A percentile compares a stretch with the other conserved stretches of the same genome.
phyloP scores from a whole-genome alignment of 2,113 vertebrate genomes.

The Lagenorhynchus albirostris region DNA sequence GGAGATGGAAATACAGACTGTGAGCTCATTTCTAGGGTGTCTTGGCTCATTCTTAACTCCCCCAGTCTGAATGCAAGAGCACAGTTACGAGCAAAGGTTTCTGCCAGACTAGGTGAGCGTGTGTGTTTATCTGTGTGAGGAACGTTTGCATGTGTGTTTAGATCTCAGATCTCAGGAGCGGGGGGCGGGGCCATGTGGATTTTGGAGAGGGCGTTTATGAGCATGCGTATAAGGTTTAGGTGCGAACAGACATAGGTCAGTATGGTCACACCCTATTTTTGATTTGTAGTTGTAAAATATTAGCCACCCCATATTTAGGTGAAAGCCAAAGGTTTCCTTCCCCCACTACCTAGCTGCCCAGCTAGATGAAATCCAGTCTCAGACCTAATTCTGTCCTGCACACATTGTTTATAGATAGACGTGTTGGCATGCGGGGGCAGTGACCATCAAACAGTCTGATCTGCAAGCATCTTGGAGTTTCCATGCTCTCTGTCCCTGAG shows the following conservation, averaged over 20 bases:
- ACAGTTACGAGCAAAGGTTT: not conserved
- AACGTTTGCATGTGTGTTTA: not conserved
- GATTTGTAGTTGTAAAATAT: not conserved
- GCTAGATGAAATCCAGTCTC: not conserved
- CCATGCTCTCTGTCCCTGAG: not conserved
- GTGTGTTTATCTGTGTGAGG: not conserved
- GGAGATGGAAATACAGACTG: conserved; percentile 41
- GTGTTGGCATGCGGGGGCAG: not conserved
- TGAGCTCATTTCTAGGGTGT: not conserved
- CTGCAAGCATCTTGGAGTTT: not conserved
- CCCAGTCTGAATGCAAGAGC: not conserved
- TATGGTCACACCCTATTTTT: not conserved
- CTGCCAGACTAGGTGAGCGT: not conserved
- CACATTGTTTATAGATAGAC: not conserved
- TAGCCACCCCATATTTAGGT: not conserved
- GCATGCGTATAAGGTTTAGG: not conserved
- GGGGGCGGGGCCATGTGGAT: not conserved
- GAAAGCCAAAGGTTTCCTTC: not conserved
- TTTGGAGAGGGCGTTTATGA: not conserved
- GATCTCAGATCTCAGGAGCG: not conserved
- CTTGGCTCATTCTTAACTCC: not conserved
- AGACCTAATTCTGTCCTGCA: not conserved
- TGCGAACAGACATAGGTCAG: not conserved
- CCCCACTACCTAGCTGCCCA: not conserved
- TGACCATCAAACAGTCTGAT: not conserved